Base-by-base conservation (phyloP, 2,888 invertebrate genomes). In the Dolomedes plantarius region DNA sequence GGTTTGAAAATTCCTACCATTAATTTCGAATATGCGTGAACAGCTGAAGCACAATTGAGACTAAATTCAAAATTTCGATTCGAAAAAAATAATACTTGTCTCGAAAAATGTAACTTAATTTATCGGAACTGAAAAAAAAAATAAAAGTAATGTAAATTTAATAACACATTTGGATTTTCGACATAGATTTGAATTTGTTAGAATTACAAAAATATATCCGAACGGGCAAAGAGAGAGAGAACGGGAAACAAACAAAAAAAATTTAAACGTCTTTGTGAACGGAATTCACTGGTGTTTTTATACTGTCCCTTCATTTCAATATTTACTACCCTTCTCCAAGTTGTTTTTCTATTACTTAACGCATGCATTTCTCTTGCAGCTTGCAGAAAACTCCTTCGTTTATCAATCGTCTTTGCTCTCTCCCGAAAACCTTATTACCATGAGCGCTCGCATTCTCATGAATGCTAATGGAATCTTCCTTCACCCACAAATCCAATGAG, bases 401-500 rank as follows among this genome's bases (percentile, higher is more conserved):
- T 50, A 65, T 29, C n/a, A 69, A 67, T 85, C 41, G 73, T 85
- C 77, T 36, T n/a, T 36, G 27, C 6, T 41, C 41, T 28, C 23
- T 39, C 36, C 71, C 32, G 56, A 23, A 77, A 77, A 85, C 73
- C 83, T 77, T 85, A 85, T 85, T 85, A 85, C 72, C 83, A 85
- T 85, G 83, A 76, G 77, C 72, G 71, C 65, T 65, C 71, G 56
- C 83, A 85, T 85, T 85, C 83, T 85, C 83, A 85, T 85, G 83
- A 85, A 85, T 85, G 83, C 83, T 85, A 85, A 85, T 85, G 65
- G 83, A 77, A 85, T 85, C 83, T 85, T 73, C 76, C 83, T 85
- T 73, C 68, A 73, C 83, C 72, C 67, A 56, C 83, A 73, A 85
- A 77, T 50, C 77, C 77, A 71, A 85, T 72, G 83, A 85, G 77